Evolutionary conservation across 2,797 vertebrate genomes (phyloP).

Genomic region (Pitangus sulphuratus): DNA sequence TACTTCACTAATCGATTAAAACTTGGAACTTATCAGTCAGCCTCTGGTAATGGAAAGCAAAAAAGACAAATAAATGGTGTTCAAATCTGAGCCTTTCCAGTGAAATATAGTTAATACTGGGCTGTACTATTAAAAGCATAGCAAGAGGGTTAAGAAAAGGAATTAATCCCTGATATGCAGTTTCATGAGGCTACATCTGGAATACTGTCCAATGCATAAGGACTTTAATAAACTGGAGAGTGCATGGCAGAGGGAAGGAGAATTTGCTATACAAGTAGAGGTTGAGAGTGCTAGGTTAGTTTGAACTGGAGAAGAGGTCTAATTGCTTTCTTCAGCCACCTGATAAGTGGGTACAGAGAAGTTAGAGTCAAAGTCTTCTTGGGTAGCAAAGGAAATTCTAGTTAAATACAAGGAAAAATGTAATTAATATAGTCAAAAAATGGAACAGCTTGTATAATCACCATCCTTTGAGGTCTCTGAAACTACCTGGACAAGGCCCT

Average conservation of each 20-base stretch:
- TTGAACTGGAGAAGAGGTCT: background rate
- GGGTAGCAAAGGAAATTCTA: background rate
- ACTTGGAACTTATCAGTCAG: background rate
- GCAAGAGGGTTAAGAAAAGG: background rate
- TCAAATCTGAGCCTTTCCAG: background rate
- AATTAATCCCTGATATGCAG: background rate
- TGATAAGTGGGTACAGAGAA: background rate
- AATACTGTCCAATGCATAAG: background rate
- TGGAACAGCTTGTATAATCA: background rate
- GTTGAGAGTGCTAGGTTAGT: background rate
- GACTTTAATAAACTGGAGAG: background rate
- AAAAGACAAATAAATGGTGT: background rate
- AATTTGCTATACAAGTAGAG: background rate
- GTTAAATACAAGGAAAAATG: background rate
- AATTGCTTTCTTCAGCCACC: background rate
- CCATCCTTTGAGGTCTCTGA: background rate
- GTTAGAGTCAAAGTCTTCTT: background rate
- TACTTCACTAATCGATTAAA: background rate
- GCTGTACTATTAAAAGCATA: background rate
- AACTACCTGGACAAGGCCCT: background rate
- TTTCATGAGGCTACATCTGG: background rate
- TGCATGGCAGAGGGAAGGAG: background rate
- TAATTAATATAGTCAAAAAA: background rate
- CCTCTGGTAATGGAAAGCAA: background rate
- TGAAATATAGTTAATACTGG: background rate